These are phyloP conservation scores for Corythornis madagascariensis DNA, from an alignment of 2,113 vertebrate species.

Conservation along the genomic window DNA sequence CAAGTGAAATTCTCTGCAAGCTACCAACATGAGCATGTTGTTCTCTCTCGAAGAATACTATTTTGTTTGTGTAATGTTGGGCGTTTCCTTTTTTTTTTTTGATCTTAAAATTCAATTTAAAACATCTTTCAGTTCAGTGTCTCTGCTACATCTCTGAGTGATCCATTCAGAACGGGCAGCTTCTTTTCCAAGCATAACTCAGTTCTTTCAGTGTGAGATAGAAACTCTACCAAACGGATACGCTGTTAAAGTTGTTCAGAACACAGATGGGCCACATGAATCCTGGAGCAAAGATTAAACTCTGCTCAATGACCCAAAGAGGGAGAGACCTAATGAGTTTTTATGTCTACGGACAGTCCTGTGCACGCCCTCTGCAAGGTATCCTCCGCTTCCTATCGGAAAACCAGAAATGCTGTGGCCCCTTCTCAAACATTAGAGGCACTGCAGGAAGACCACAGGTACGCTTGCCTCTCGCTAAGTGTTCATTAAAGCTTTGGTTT, in stretches of 20 bases:
- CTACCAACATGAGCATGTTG: slow-evolving; percentile 5
- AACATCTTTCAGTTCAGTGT: slow-evolving; percentile 1
- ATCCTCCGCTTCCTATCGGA: background rate
- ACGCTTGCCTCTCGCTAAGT: background rate
- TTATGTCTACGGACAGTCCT: background rate
- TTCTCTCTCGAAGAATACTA: background rate
- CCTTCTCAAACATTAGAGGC: background rate
- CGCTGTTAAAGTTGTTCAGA: background rate
- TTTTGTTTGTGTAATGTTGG: background rate
- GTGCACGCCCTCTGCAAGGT: background rate
- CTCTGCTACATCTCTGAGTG: background rate
- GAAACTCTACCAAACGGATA: background rate
- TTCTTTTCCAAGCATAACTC: background rate
- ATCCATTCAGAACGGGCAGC: background rate
- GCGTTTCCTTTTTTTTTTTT: background rate
- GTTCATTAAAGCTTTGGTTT: background rate
- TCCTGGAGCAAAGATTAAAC: background rate
- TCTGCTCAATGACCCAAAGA: fast-evolving
- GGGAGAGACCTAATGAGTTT: background rate
- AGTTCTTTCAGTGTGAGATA: background rate
- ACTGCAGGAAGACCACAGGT: background rate
- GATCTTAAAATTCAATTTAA: background rate
- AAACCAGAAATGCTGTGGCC: background rate
- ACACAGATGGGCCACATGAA: background rate
- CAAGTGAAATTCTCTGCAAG: background rate